Evolutionary conservation across 37 sponge, comb jelly and placozoan species (phyloP), one percentile per base, ranked within the genome.

Genomic region (Theonella swinhoei): DNA sequence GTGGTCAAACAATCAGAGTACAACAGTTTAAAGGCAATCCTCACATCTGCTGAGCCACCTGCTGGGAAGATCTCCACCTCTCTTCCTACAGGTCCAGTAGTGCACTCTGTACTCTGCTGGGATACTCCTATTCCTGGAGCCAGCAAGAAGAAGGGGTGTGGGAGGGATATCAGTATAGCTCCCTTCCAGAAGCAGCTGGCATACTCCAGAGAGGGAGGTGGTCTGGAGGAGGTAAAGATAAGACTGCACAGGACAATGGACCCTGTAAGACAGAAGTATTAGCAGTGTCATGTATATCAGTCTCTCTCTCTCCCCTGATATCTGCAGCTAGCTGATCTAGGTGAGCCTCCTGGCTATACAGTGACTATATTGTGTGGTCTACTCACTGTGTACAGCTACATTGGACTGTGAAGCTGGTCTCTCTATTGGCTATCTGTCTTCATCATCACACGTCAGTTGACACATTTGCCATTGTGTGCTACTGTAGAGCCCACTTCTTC

Each of bases 11-110:
- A 2, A 67, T 81, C 33, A 85, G 75, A 58, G 54, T 70, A 24
- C 39, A 80, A 28, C 74, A 79, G 19, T 67, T 76, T 5, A 94
- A 83, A 91, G 88, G 95, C 91, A 74, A 17, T 35, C 26, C 22
- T 36, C 29, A 72, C 72, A 20, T 68, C 5, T n/a, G 30, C 7
- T 17, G 72, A 14, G 23, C 19, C 38, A 39, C 3, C 36, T 9
- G 8, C 38, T 20, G 4, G 32, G 22, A 28, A n/a, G 5, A 30
- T 30, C 9, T 28, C 11, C 39, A 37, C 19, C 23, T 30, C n/a
- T n/a, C n/a, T n/a, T n/a, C n/a, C n/a, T n/a, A n/a, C n/a, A n/a
- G n/a, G n/a, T n/a, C n/a, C n/a, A n/a, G n/a, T n/a, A n/a, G n/a
- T n/a, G n/a, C n/a, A n/a, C n/a, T n/a, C n/a, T n/a, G n/a, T n/a